These are phyloP conservation scores for Sebastes reedi DNA, from an alignment of 2,797 vertebrate species.

Conservation along the genomic window DNA sequence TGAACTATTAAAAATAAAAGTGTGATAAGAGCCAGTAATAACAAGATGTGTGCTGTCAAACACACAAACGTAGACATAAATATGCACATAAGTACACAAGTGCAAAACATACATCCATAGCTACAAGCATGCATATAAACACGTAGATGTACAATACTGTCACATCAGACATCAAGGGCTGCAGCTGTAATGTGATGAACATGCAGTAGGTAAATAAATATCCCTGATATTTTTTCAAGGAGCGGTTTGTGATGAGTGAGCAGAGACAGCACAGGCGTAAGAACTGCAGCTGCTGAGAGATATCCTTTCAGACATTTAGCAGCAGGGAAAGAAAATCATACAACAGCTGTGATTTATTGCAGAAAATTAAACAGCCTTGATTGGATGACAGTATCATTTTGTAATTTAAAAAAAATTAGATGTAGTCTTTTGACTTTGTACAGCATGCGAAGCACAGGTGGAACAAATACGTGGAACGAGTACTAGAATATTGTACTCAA, in stretches of 20 bases:
- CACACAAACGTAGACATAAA: background rate
- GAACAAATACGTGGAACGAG: background rate
- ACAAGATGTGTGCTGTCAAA: background rate
- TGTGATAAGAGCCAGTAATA: background rate
- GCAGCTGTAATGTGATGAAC: background rate
- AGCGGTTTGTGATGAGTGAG: background rate
- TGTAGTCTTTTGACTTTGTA: background rate
- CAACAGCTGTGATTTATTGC: background rate
- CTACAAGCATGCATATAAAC: background rate
- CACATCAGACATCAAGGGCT: background rate
- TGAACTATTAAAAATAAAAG: background rate
- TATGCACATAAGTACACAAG: background rate
- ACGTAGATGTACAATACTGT: background rate
- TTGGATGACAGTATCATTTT: background rate
- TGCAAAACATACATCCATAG: background rate
- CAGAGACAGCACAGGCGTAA: background rate
- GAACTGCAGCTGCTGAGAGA: background rate
- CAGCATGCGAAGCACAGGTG: background rate
- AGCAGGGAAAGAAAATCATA: background rate
- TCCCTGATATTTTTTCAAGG: background rate
- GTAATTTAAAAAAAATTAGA: background rate
- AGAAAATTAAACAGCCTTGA: background rate
- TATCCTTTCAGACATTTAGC: background rate
- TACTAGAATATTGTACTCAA: background rate
- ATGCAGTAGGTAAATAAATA: background rate